These are phyloP conservation scores for Porites rus DNA, from an alignment of 92 coral and sea anemone species.

Conservation along the genomic window DNA sequence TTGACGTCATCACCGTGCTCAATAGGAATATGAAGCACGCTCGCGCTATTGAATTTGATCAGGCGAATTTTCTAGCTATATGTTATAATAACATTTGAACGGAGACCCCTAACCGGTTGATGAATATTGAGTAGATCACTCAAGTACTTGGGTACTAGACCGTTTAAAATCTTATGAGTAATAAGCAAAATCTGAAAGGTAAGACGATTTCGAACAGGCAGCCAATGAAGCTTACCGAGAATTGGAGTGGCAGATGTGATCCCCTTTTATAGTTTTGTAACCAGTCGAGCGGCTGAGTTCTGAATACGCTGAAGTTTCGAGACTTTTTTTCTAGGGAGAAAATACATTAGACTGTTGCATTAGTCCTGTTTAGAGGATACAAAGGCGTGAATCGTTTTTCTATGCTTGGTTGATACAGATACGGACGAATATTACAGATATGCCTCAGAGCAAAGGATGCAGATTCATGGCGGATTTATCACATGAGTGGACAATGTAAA, in stretches of 20 bases:
- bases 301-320: conserved; percentile 25
- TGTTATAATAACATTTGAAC: neutral
- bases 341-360: neutral
- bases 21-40: too few species aligned
- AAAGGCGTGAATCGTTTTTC: conserved; percentile 10
- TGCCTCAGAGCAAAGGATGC: conserved; percentile 18
- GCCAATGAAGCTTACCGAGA: neutral
- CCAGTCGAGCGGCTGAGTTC: conserved; percentile 15
- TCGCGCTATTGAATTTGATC: too few species aligned
- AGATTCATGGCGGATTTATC: conserved; percentile 10
- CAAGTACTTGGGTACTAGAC: too few species aligned
- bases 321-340: too few species aligned
- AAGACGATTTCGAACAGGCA: neutral
- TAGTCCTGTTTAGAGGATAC: neutral
- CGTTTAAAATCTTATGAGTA: neutral
- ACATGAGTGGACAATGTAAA: neutral
- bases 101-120: too few species aligned
- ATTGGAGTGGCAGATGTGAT: conserved; percentile 32
- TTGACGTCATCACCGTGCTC: too few species aligned
- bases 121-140: too few species aligned
- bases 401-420: neutral
- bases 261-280: conserved; percentile 24
- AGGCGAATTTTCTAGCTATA: too few species aligned
- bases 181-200: neutral
- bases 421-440: conserved; percentile 18